phyloP scores from a whole-genome alignment of 1,140 invertebrate species.

The Cylas formicarius region DNA sequence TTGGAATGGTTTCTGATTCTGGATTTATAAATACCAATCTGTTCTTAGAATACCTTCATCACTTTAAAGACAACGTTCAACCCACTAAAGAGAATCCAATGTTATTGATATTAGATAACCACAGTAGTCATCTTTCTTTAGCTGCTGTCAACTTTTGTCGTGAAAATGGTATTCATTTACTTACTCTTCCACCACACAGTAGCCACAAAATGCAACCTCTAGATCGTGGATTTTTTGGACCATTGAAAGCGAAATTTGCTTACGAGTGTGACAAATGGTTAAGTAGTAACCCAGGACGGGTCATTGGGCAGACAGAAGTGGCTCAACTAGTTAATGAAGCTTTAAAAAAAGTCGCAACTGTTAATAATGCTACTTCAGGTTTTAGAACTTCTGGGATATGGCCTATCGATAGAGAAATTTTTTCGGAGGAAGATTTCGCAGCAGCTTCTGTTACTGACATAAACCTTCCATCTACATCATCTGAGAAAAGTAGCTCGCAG shows the following conservation, averaged over 20 bases:
- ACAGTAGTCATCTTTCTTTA: conserved; percentile 35
- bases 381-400: too few relatives aligned
- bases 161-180: conserved; percentile 1
- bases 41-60: conserved; percentile 8
- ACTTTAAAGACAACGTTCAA: conserved; percentile 1
- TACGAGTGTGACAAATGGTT: neutral
- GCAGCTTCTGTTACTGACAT: too few relatives aligned
- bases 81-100: conserved; percentile 13
- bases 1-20: conserved; percentile 10
- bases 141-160: conserved; percentile 26
- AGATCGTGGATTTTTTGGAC: conserved; percentile 1
- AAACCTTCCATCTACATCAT: too few relatives aligned
- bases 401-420: too few relatives aligned
- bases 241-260: neutral
- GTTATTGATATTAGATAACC: conserved; percentile 29
- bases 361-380: too few relatives aligned
- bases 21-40: conserved; percentile 17
- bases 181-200: conserved; percentile 2
- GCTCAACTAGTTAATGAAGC: too few relatives aligned
- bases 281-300: too few relatives aligned
- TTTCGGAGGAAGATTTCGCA: too few relatives aligned
- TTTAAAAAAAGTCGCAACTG: too few relatives aligned
- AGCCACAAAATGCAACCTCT: conserved; percentile 1
- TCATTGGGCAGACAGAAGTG: too few relatives aligned
- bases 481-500: too few relatives aligned